A percentile compares a stretch with the other conserved stretches of the same genome.
These are phyloP conservation scores for Calameuta idolon DNA, from an alignment of 2,888 invertebrate genomes.

Conservation along the genomic window DNA sequence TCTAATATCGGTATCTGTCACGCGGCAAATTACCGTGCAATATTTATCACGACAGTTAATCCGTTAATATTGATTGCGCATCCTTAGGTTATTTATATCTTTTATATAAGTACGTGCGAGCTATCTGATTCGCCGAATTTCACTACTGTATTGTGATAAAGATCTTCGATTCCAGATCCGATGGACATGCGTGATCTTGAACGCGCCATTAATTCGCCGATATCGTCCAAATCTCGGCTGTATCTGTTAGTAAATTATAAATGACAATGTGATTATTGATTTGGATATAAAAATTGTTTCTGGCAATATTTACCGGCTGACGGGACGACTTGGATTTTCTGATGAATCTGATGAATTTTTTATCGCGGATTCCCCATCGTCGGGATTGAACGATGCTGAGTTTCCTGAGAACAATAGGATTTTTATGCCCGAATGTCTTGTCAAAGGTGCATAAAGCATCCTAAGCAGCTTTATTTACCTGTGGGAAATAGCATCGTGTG, in stretches of 20 bases:
- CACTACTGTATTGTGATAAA: constrained; percentile 56
- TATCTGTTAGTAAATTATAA: constrained; percentile 59
- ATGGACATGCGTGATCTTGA: constrained; percentile 63
- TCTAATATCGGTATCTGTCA: background rate
- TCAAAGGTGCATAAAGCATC: constrained; percentile 1
- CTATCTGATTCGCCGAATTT: constrained; percentile 58
- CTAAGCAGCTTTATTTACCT: constrained; percentile 46
- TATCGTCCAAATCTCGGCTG: constrained; percentile 71
- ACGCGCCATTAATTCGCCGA: constrained; percentile 62
- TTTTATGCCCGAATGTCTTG: background rate
- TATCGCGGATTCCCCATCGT: constrained; percentile 55
- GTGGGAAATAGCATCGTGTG: constrained; percentile 71
- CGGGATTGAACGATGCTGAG: constrained; percentile 50
- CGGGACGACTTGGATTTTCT: constrained; percentile 67
- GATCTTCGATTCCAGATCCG: constrained; percentile 60
- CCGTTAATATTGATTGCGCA: background rate
- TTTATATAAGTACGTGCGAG: constrained; percentile 57
- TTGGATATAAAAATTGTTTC: background rate
- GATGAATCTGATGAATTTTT: constrained; percentile 60
- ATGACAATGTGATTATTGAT: background rate
- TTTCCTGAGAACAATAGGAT: constrained; percentile 39
- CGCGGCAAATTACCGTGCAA: background rate
- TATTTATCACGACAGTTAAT: background rate
- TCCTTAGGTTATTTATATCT: background rate
- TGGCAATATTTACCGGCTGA: constrained; percentile 65